phyloP scores from a whole-genome alignment of 2,113 vertebrate genomes.

The Eptesicus fuscus region DNA sequence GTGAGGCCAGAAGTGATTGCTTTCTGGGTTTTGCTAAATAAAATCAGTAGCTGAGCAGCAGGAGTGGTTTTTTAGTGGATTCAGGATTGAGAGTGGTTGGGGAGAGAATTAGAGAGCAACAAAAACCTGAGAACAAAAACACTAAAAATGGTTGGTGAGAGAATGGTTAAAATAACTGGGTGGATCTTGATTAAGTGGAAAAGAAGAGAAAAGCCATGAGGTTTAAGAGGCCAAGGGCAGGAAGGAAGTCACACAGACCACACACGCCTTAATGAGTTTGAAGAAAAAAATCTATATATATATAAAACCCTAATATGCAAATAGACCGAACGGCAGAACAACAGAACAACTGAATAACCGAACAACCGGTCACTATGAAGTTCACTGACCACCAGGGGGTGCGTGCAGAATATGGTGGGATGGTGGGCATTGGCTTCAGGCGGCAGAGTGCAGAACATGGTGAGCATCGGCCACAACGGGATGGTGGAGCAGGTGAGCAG shows the following conservation, averaged over 20 bases:
- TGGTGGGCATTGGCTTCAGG: too few species aligned
- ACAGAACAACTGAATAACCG: too few species aligned
- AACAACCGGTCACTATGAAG: too few species aligned
- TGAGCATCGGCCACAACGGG: too few species aligned
- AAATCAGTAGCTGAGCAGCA: neutral
- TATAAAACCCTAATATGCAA: too few species aligned
- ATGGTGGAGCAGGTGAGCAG: too few species aligned
- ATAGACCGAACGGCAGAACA: too few species aligned
- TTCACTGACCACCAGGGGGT: too few species aligned
- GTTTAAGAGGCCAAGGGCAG: neutral
- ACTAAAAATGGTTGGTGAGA: neutral
- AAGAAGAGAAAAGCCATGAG: neutral
- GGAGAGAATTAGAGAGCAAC: neutral
- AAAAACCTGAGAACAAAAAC: neutral
- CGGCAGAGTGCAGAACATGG: too few species aligned
- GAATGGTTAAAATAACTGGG: neutral
- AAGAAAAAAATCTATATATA: neutral
- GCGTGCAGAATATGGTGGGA: too few species aligned
- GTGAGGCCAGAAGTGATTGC: neutral
- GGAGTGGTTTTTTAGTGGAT: neutral
- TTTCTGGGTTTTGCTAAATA: neutral
- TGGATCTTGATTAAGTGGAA: neutral
- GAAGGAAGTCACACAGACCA: neutral
- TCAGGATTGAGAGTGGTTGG: neutral
- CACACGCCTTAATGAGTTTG: rapidly evolving